These are phyloP conservation scores for Cercopithecus mitis DNA, from an alignment of 2,797 vertebrate genomes.

Conservation along the genomic window DNA sequence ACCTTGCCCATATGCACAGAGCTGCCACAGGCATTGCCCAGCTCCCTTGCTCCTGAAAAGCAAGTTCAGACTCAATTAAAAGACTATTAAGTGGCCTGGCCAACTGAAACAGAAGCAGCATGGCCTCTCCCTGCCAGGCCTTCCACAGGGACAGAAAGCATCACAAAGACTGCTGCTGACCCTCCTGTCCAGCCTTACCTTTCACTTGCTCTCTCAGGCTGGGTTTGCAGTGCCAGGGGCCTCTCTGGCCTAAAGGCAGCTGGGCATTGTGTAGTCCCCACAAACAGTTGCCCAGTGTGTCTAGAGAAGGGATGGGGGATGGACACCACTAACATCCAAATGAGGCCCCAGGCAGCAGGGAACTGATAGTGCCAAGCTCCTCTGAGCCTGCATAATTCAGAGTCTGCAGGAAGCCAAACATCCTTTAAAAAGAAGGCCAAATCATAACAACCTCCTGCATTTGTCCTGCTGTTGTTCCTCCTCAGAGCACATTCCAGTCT, in stretches of 20 bases:
- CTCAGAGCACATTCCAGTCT: background rate
- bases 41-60: background rate
- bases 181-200: background rate
- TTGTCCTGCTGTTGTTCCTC: background rate
- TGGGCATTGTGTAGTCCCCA: background rate
- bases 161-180: fast-evolving
- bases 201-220: background rate
- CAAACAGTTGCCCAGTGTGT: background rate
- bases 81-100: background rate
- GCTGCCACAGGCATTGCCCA: background rate
- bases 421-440: background rate
- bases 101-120: background rate
- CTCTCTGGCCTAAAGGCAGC: background rate
- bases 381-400: background rate
- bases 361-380: background rate
- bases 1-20: background rate
- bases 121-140: background rate
- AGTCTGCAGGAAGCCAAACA: constrained; percentile 5
- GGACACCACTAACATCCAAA: background rate
- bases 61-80: background rate
- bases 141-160: background rate
- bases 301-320: background rate
- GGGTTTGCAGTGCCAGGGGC: background rate
- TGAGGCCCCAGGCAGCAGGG: background rate
- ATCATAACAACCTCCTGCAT: background rate